phyloP scores from a whole-genome alignment of 2,797 vertebrate species.

The Siniperca scherzeri region DNA sequence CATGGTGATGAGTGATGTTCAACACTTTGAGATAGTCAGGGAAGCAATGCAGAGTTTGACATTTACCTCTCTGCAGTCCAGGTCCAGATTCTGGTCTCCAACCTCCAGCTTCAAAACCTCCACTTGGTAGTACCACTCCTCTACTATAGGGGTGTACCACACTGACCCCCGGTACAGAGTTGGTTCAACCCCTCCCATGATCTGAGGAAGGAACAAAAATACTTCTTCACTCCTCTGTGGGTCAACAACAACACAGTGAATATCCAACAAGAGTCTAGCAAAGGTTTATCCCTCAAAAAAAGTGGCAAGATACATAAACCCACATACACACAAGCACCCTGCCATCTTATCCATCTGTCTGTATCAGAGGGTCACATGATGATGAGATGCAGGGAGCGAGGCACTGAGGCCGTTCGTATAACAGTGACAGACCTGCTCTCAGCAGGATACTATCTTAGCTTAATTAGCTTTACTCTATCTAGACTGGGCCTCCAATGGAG shows the following conservation, averaged over 20 bases:
- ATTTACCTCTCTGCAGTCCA: conserved; percentile 96
- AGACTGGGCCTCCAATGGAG: conserved; percentile 48
- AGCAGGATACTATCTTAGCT: conserved; percentile 77
- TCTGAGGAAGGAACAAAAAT: conserved; percentile 77
- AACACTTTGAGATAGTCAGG: neutral
- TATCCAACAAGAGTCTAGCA: conserved; percentile 20
- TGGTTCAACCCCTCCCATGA: conserved; percentile 94
- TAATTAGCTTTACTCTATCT: conserved; percentile 79
- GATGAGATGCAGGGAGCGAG: conserved; percentile 45
- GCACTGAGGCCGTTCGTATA: conserved; percentile 45
- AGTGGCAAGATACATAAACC: conserved; percentile 27
- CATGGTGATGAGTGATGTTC: neutral
- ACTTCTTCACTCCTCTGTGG: conserved; percentile 3
- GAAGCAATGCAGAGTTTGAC: neutral
- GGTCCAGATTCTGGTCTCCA: conserved; percentile 90
- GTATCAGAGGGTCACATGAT: conserved; percentile 60
- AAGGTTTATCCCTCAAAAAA: conserved; percentile 27
- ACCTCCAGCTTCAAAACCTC: conserved; percentile 97
- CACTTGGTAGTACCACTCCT: conserved; percentile 98
- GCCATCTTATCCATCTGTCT: conserved; percentile 76
- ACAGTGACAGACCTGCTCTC: conserved; percentile 73
- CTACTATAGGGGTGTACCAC: conserved; percentile 95
- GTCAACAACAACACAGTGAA: conserved; percentile 3
- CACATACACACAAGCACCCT: conserved; percentile 39
- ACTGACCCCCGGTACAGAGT: conserved; percentile 90